A percentile compares a stretch with the other conserved stretches of the same genome.
Evolutionary conservation across 2,797 vertebrate species (phyloP).

Genomic region (Molossus alvarezi): DNA sequence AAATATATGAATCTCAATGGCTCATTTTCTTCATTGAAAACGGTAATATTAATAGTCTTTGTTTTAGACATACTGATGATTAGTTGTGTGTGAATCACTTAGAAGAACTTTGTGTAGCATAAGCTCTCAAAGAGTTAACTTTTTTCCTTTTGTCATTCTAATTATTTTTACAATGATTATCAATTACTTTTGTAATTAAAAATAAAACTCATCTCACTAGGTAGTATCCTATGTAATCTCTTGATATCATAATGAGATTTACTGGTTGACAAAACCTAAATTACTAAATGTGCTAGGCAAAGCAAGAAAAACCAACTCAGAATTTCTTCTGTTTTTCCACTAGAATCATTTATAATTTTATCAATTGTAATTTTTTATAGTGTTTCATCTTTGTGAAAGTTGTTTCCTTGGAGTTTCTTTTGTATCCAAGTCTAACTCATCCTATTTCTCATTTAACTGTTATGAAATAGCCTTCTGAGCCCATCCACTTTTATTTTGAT

Average conservation of each 20-base stretch:
- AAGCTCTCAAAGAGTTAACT: not conserved
- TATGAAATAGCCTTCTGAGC: not conserved
- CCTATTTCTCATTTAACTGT: not conserved
- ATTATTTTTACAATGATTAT: not conserved
- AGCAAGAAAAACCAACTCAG: not conserved
- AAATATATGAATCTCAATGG: not conserved
- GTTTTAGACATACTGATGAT: not conserved
- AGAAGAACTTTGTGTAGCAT: not conserved
- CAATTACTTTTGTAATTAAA: constrained; percentile 20
- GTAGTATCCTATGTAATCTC: not conserved
- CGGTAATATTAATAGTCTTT: not conserved
- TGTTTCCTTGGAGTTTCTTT: not conserved
- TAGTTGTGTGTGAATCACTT: not conserved
- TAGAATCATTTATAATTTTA: not conserved
- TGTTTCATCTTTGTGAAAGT: not conserved
- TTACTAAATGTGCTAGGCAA: not conserved
- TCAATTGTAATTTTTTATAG: not conserved
- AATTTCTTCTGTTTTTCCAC: not conserved
- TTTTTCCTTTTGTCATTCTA: not conserved
- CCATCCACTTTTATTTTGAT: not conserved
- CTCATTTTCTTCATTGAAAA: not conserved
- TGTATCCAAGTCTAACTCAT: not conserved
- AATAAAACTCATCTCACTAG: not conserved
- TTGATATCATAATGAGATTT: not conserved
- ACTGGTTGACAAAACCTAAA: not conserved